Conservation (phyloP, 2,797 vertebrate genomes). For the Danionella dracula region DNA sequence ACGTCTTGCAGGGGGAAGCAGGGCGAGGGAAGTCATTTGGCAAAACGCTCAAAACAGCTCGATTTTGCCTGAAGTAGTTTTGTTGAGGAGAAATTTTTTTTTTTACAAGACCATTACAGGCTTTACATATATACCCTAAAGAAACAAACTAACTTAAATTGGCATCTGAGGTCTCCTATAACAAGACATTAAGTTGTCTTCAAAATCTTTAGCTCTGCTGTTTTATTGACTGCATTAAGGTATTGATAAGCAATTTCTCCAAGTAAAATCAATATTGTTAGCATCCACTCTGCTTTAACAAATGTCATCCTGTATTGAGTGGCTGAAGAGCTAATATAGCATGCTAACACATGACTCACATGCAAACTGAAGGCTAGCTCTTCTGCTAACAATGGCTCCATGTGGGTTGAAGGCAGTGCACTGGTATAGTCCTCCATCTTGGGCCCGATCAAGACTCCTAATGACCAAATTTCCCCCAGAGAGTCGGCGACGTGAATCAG, state of each 20-base stretch:
- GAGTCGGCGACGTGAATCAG: slow-evolving; percentile 72
- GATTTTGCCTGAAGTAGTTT: too few relatives aligned
- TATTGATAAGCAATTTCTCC: not conserved
- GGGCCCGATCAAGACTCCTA: slow-evolving; percentile 70
- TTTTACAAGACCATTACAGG: too few relatives aligned
- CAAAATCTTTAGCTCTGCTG: not conserved
- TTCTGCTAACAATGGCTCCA: slow-evolving; percentile 79
- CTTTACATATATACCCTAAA: too few relatives aligned
- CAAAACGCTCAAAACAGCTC: too few relatives aligned
- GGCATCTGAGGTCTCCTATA: too few relatives aligned
- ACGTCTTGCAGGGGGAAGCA: too few relatives aligned
- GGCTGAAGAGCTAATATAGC: not conserved
- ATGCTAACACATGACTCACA: slow-evolving; percentile 67
- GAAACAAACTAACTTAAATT: too few relatives aligned
- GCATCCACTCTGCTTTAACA: not conserved
- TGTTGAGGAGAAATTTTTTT: too few relatives aligned
- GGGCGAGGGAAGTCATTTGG: too few relatives aligned
- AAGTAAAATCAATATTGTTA: not conserved
- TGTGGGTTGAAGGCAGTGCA: slow-evolving; percentile 79
- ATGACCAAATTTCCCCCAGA: slow-evolving; percentile 80
- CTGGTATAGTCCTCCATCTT: slow-evolving; percentile 78
- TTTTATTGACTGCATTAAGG: not conserved
- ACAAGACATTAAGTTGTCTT: too few relatives aligned
- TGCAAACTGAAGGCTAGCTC: slow-evolving; percentile 81
- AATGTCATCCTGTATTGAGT: not conserved